Evolutionary conservation across 2,888 invertebrate species (phyloP), one percentile per base, ranked within the genome.

Genomic region (Caenorhabditis sp.): DNA sequence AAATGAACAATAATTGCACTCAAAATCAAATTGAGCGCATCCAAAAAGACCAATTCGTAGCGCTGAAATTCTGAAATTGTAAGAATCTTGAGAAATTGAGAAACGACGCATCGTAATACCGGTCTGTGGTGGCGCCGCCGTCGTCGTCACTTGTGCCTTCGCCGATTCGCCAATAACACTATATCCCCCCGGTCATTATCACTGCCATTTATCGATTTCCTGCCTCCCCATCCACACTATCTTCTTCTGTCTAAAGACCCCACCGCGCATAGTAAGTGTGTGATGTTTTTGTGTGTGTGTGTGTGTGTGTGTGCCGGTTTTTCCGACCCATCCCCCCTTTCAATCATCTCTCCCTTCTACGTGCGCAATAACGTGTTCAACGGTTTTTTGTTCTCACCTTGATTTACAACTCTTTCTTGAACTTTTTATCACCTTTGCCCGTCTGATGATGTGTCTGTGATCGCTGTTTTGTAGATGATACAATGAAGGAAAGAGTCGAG

Each of bases 401-500:
- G 70, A 70, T 70, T 61, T 70, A 70, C 70, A 70, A 59, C 59
- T 22, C 45, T 59, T 59, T 53, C 43, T 59, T 35, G 50, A 68
- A 68, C 59, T 61, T 59, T n/a, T 70, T 59, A 70, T 70, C 43
- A 46, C 70, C 26, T 70, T 50, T 53, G 70, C 20, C 58, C 48
- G 43, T 52, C 35, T 9, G 52, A 32, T 13, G n/a, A 15, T 39
- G 26, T 27, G 37, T 35, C 22, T 17, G 68, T 45, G 43, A 45
- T 43, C 52, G 52, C 45, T 11, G 15, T 58, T 39, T 70, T 71
- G 62, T 62, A 71, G 62, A 71, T 63, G 72, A 52, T 63, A 43
- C 56, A 56, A 81, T 81, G 81, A 81, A 81, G 55, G 81, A 79
- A 46, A 71, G 62, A 59, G 81, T 81, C 45, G 79, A 79, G 62